These are phyloP conservation scores for Drosophila kokeensis DNA, from an alignment of 2,888 invertebrate genomes.

Conservation along the genomic window DNA sequence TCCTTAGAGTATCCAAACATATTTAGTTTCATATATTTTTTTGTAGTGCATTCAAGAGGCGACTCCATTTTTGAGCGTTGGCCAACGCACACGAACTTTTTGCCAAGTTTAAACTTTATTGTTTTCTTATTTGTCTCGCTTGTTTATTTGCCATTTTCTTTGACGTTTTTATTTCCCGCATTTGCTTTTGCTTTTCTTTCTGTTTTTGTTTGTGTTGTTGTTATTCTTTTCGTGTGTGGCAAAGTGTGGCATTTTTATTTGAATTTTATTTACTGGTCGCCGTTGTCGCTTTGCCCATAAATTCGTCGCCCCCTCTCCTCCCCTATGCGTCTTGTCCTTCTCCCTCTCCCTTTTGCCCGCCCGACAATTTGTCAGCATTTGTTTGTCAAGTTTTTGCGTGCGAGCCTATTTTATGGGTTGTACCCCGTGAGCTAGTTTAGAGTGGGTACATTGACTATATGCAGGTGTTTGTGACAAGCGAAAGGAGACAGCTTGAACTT, in stretches of 20 bases:
- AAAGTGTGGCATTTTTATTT: constrained; percentile 74
- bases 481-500: too few relatives aligned
- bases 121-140: constrained; percentile 57
- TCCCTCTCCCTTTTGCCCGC: not conserved
- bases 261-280: constrained; percentile 75
- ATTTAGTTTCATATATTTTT: too few relatives aligned
- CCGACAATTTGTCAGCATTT: constrained; percentile 68
- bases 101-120: constrained; percentile 62
- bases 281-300: constrained; percentile 58
- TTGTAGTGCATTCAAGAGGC: constrained; percentile 42
- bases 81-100: constrained; percentile 26
- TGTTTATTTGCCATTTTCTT: constrained; percentile 75
- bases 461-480: not conserved
- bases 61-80: not conserved
- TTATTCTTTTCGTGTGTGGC: constrained; percentile 28
- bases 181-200: constrained; percentile 37
- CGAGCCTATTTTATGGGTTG: constrained; percentile 2
- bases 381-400: constrained; percentile 52
- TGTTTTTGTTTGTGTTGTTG: constrained; percentile 2
- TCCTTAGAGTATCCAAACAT: not conserved
- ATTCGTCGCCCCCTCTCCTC: constrained; percentile 38
- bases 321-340: not conserved
- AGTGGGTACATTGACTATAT: not conserved
- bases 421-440: not conserved
- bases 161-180: constrained; percentile 71